Conservation (phyloP, 1,140 invertebrate genomes). For the Diploscapter pachys region DNA sequence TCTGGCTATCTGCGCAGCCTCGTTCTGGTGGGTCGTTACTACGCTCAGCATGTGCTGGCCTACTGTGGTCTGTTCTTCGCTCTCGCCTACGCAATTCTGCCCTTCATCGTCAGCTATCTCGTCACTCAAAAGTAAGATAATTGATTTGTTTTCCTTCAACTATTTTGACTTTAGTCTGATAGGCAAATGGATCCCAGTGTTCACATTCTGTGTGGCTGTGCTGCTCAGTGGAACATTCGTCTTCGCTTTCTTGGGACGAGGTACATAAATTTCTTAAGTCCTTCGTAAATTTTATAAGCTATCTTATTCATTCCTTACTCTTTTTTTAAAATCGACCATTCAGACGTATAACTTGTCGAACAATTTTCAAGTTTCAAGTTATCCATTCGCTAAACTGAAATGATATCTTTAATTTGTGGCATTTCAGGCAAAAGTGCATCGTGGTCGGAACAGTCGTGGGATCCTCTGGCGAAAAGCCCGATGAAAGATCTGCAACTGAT, state of each 20-base stretch:
- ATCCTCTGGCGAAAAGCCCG: conserved; percentile 29
- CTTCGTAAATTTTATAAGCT: neutral
- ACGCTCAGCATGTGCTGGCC: conserved; percentile 29
- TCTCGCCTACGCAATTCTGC: conserved; percentile 21
- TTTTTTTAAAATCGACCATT: neutral
- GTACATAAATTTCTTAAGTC: neutral
- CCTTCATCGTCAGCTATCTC: conserved; percentile 22
- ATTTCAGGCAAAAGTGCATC: conserved; percentile 22
- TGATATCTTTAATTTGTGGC: neutral
- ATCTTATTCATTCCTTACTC: neutral
- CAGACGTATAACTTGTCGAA: too few relatives aligned
- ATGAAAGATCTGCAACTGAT: conserved; percentile 29
- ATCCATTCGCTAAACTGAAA: neutral
- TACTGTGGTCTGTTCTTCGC: conserved; percentile 20
- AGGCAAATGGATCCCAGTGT: conserved; percentile 28
- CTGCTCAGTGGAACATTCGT: conserved; percentile 18
- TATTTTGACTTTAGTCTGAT: conserved; percentile 25
- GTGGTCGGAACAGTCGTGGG: conserved; percentile 35
- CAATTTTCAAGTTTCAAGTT: too few relatives aligned
- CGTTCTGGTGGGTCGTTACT: conserved; percentile 23
- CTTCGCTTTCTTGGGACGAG: conserved; percentile 36
- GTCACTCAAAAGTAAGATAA: conserved; percentile 33
- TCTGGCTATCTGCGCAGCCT: conserved; percentile 29
- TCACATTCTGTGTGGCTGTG: conserved; percentile 23
- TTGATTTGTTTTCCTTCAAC: neutral